A percentile compares a stretch with the other conserved stretches of the same genome.
phyloP scores from a whole-genome alignment of 1,140 invertebrate species.

The Gonioctena quinquepunctata region DNA sequence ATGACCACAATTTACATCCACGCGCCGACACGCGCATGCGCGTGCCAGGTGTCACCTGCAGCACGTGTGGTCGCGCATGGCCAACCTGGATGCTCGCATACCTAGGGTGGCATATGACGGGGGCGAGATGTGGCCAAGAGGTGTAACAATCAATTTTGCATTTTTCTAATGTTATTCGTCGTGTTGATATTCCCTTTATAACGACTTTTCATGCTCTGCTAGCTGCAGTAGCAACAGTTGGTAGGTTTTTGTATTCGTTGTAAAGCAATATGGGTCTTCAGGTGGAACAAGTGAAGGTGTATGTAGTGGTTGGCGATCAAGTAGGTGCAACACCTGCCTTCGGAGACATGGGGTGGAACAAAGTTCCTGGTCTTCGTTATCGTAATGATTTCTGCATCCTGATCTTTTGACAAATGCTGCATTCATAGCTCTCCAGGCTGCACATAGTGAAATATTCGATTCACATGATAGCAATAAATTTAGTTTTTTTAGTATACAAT shows the following conservation, averaged over 20 bases:
- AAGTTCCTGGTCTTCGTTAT: no score
- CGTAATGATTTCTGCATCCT: no score
- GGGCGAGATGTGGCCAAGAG: background rate
- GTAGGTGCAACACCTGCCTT: background rate
- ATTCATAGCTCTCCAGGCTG: no score
- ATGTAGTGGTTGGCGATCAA: background rate
- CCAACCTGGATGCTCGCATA: background rate
- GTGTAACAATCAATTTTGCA: constrained; percentile 20
- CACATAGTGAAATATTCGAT: no score
- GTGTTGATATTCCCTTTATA: constrained; percentile 17
- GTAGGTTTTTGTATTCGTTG: background rate
- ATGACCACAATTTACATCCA: background rate
- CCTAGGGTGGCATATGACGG: constrained; percentile 6
- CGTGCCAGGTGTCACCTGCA: constrained; percentile 17
- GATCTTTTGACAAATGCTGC: no score
- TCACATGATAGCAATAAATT: no score
- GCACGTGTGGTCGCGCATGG: constrained; percentile 8
- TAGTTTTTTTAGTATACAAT: no score
- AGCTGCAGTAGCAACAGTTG: constrained; percentile 10
- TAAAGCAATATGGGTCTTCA: constrained; percentile 1
- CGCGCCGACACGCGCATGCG: constrained; percentile 6
- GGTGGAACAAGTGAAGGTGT: constrained; percentile 10
- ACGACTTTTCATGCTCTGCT: constrained; percentile 15
- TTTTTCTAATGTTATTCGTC: constrained; percentile 11
- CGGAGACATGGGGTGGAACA: background rate